These are phyloP conservation scores for Orbicella faveolata DNA, from an alignment of 64 coral and sea anemone genomes.

Conservation along the genomic window DNA sequence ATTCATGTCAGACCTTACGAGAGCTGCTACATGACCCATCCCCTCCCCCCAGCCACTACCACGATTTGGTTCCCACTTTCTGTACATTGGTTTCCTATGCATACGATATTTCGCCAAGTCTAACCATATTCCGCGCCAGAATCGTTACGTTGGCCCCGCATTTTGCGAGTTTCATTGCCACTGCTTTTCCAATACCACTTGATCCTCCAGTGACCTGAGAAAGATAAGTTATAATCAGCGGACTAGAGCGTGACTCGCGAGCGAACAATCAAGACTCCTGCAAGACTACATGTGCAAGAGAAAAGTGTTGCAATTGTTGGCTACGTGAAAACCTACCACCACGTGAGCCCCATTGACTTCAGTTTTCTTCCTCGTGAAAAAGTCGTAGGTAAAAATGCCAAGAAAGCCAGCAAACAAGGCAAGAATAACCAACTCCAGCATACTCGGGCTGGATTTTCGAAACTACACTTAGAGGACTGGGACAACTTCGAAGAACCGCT, in stretches of 20 bases:
- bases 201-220: constrained; percentile 90
- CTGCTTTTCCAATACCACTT: constrained; percentile 89
- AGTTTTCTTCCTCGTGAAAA: not conserved
- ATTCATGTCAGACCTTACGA: no score
- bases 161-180: constrained; percentile 72
- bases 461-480: no score
- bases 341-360: constrained; percentile 32
- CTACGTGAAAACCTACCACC: constrained; percentile 1
- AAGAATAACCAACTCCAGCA: not conserved
- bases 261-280: no score
- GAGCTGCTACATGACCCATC: no score
- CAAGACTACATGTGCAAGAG: no score
- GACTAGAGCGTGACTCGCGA: no score
- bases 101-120: not conserved
- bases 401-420: not conserved
- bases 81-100: not conserved
- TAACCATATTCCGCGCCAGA: constrained; percentile 89
- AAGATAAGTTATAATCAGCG: no score
- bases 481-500: not conserved
- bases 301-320: not conserved
- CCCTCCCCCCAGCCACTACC: no score
- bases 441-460: not conserved
- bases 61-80: no score
- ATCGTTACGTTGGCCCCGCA: constrained; percentile 82
- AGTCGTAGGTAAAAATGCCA: not conserved